Conservation (phyloP, 2,888 invertebrate species). For the Corbicula japonica region DNA sequence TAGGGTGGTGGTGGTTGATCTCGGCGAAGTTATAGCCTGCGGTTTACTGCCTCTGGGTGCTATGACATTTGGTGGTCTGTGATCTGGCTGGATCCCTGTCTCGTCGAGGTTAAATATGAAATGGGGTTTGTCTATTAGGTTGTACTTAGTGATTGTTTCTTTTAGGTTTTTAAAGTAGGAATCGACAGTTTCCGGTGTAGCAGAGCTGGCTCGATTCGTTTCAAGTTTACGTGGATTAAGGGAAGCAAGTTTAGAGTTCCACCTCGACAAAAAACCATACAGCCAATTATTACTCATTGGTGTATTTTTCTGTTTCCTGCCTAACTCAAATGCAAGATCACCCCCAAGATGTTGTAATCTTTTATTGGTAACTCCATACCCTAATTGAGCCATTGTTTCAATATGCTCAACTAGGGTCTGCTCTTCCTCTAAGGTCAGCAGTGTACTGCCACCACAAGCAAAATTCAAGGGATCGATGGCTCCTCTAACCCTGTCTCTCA, state of each 20-base stretch:
- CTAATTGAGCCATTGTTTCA: not conserved
- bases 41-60: constrained; percentile 9
- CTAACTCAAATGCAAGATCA: not conserved
- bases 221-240: not conserved
- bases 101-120: constrained; percentile 42
- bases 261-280: constrained; percentile 1
- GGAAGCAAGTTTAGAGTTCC: not conserved
- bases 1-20: constrained; percentile 32
- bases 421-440: constrained; percentile 15
- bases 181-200: constrained; percentile 32
- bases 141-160: constrained; percentile 16
- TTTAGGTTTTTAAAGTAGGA: constrained; percentile 29
- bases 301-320: constrained; percentile 12
- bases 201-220: not conserved
- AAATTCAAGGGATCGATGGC: not conserved
- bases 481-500: constrained; percentile 6
- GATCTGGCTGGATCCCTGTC: constrained; percentile 35
- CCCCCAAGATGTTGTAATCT: not conserved
- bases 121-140: constrained; percentile 33
- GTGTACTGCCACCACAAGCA: not conserved
- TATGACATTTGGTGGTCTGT: constrained; percentile 26
- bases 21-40: constrained; percentile 9
- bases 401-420: constrained; percentile 12
- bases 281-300: constrained; percentile 25
- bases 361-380: constrained; percentile 5